Conservation (phyloP, 2,888 invertebrate genomes). For the Xestia sexstrigata region DNA sequence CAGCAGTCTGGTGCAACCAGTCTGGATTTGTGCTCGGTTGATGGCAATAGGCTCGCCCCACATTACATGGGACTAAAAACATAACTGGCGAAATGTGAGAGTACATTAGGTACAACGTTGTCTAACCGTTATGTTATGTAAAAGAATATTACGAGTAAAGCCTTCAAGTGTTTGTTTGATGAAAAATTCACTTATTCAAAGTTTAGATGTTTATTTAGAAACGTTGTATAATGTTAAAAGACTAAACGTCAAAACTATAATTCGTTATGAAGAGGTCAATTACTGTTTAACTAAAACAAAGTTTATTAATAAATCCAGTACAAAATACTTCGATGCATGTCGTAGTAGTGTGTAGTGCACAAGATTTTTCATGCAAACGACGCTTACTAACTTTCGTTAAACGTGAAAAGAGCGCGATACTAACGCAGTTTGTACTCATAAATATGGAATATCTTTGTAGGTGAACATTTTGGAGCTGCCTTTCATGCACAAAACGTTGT, state of each 20-base stretch:
- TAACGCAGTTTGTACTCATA: slow-evolving; percentile 10
- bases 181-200: neutral
- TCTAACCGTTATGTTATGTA: too few relatives aligned
- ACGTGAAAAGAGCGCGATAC: slow-evolving; percentile 4
- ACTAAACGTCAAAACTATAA: neutral
- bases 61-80: too few relatives aligned
- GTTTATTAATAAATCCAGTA: neutral
- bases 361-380: slow-evolving; percentile 27
- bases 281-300: neutral
- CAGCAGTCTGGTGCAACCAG: too few relatives aligned
- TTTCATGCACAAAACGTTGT: slow-evolving; percentile 3
- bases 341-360: neutral
- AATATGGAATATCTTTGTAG: neutral
- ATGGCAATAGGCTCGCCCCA: too few relatives aligned
- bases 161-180: neutral
- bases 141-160: neutral
- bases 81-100: too few relatives aligned
- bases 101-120: too few relatives aligned
- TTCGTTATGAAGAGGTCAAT: neutral
- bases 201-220: neutral
- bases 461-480: neutral
- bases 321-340: slow-evolving; percentile 3
- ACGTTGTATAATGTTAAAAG: neutral
- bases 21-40: too few relatives aligned
- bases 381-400: slow-evolving; percentile 12